Conservation (phyloP, 2,113 vertebrate genomes). For the Dissostichus mawsoni region DNA sequence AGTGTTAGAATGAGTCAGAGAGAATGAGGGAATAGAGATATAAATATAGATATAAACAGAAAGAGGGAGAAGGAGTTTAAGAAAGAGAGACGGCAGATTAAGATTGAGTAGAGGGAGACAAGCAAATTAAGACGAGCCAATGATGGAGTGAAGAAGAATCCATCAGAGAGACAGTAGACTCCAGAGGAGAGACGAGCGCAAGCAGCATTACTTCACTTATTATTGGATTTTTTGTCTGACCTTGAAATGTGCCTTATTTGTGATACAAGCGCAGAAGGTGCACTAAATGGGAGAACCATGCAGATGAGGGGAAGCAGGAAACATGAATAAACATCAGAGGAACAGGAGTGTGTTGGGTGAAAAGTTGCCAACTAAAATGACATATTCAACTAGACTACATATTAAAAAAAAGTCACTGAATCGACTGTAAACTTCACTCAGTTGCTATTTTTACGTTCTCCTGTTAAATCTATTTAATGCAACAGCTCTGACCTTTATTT, state of each 20-base stretch:
- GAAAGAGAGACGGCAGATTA: neutral
- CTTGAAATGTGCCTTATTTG: constrained; percentile 5
- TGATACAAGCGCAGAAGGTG: neutral
- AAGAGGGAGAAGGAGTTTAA: neutral
- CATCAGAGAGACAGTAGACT: neutral
- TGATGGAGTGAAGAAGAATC: neutral
- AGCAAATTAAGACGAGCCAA: constrained; percentile 19
- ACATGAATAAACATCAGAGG: constrained; percentile 6
- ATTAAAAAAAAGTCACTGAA: neutral
- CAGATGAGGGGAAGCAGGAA: neutral
- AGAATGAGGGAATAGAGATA: neutral
- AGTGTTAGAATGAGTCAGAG: constrained; percentile 8
- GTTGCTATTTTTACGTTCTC: neutral
- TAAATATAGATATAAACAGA: constrained; percentile 1
- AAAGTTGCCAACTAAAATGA: neutral
- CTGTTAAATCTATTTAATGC: neutral
- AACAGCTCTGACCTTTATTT: neutral
- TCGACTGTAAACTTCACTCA: neutral
- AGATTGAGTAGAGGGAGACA: constrained; percentile 6
- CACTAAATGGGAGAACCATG: constrained; percentile 11
- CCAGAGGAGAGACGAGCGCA: neutral
- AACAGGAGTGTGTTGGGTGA: neutral
- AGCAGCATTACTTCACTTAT: neutral
- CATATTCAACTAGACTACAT: neutral
- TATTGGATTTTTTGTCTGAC: constrained; percentile 5